Percentiles rank a stretch among this genome's conserved stretches.
phyloP scores from a whole-genome alignment of 2,113 vertebrate species.

The Erpornis zantholeuca region DNA sequence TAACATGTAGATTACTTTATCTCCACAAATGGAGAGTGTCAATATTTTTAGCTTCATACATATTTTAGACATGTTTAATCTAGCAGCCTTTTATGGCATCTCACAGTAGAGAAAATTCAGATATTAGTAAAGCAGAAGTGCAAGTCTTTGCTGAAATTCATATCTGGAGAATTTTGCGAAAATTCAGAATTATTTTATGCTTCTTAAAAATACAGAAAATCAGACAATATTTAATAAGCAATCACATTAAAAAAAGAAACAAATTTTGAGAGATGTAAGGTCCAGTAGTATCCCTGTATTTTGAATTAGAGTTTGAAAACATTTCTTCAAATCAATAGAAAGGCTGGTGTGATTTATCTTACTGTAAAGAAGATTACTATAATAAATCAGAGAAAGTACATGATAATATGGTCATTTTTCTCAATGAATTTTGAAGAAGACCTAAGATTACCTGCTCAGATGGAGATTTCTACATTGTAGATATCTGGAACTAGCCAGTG shows the following conservation, averaged over 20 bases:
- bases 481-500: not conserved
- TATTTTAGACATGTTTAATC: not conserved
- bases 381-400: not conserved
- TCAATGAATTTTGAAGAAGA: not conserved
- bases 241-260: rapidly evolving
- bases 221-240: not conserved
- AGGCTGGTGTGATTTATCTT: not conserved
- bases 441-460: not conserved
- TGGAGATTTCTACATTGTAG: not conserved
- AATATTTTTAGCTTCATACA: not conserved
- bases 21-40: not conserved
- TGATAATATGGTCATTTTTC: not conserved
- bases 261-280: not conserved
- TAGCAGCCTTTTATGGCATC: not conserved
- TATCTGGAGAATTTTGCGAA: not conserved
- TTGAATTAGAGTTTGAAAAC: not conserved
- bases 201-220: not conserved
- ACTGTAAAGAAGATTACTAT: not conserved
- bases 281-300: not conserved
- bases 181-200: not conserved
- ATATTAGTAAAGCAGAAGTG: not conserved
- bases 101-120: not conserved
- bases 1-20: not conserved
- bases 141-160: not conserved
- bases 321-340: not conserved